phyloP scores from a whole-genome alignment of 2,113 vertebrate species.

The Sapayoa aenigma region DNA sequence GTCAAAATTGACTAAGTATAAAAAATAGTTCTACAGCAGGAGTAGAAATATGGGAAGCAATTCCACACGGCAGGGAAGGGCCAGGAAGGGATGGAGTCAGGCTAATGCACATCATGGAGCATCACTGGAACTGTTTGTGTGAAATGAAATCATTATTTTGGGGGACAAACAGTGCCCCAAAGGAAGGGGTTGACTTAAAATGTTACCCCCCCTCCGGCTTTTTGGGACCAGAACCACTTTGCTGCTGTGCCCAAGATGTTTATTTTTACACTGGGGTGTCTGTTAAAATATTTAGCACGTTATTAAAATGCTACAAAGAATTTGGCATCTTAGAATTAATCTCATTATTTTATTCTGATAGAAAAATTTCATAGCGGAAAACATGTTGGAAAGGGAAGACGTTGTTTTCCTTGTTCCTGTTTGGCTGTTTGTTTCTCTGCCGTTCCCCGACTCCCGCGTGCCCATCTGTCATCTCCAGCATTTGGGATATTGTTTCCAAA shows the following conservation, averaged over 20 bases:
- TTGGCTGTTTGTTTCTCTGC: constrained; percentile 19
- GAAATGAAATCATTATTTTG: neutral
- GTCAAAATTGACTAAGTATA: neutral
- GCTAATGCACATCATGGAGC: neutral
- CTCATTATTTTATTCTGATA: neutral
- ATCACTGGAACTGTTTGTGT: neutral
- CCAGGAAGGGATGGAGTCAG: neutral
- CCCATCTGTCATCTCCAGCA: constrained; percentile 52
- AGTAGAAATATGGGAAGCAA: neutral
- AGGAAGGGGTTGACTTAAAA: neutral
- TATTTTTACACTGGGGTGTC: neutral
- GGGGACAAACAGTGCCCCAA: neutral
- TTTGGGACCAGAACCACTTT: neutral
- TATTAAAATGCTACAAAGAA: neutral
- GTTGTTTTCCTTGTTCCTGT: neutral
- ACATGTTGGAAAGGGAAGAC: neutral
- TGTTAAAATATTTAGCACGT: neutral
- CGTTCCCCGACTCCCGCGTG: constrained; percentile 33
- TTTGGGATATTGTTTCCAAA: constrained; percentile 60
- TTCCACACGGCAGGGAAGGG: neutral
- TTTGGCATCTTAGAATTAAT: neutral
- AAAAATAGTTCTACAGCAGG: accelerated
- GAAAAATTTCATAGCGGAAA: neutral
- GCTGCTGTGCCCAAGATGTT: neutral
- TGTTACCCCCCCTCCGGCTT: neutral